These are phyloP conservation scores for Ceratitis capitata DNA, from an alignment of 1,140 invertebrate species.

Conservation along the genomic window DNA sequence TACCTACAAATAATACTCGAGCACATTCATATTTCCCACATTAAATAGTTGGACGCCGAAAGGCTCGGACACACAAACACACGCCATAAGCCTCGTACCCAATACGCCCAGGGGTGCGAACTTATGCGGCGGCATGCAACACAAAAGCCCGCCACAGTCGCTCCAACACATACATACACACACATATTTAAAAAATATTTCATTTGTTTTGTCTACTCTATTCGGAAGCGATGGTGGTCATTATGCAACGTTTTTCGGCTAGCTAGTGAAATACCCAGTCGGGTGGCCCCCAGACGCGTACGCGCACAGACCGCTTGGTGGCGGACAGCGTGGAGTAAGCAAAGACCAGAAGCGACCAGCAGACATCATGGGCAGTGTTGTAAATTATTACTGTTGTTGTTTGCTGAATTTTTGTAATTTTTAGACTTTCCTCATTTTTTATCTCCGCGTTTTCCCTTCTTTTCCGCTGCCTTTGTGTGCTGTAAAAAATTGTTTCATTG, in stretches of 20 bases:
- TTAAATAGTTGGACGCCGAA: constrained; percentile 4
- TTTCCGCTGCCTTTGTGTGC: neutral
- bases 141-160: neutral
- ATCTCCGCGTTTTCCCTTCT: neutral
- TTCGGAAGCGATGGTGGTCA: constrained; percentile 1
- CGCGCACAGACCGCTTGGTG: neutral
- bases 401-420: neutral
- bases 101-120: constrained; percentile 22
- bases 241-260: neutral
- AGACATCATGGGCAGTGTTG: too few relatives aligned
- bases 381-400: constrained; percentile 1
- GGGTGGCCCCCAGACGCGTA: constrained; percentile 25
- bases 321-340: neutral
- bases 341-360: too few relatives aligned
- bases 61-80: neutral
- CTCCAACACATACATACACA: neutral
- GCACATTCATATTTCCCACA: constrained; percentile 19
- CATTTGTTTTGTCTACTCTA: neutral
- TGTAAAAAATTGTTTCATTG: constrained; percentile 16
- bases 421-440: neutral
- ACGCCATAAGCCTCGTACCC: neutral
- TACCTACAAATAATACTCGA: constrained; percentile 4
- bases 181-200: too few relatives aligned
- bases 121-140: constrained; percentile 26
- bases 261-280: neutral